phyloP scores from a whole-genome alignment of 23 tunicate species.

The Phallusia fumigata region DNA sequence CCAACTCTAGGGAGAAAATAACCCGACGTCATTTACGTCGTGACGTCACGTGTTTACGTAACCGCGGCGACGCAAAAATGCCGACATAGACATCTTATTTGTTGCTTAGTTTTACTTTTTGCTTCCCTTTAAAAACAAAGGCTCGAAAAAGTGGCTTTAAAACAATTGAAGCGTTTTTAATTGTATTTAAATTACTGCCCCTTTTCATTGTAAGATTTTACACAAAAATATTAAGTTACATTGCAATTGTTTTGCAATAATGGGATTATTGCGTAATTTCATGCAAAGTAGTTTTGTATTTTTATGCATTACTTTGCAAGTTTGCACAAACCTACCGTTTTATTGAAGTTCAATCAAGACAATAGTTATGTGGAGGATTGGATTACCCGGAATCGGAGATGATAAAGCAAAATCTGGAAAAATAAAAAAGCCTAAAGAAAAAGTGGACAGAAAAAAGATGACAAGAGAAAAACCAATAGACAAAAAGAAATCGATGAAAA shows the following conservation, averaged over 20 bases:
- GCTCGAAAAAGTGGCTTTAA: too few species aligned
- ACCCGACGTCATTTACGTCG: not conserved
- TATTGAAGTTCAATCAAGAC: too few species aligned
- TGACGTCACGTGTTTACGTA: constrained; percentile 2
- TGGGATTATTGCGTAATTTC: not conserved
- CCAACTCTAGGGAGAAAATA: not conserved
- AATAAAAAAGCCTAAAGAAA: not conserved
- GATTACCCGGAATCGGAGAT: constrained; percentile 5
- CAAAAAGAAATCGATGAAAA: constrained; percentile 2
- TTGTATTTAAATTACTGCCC: too few species aligned
- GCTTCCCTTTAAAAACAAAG: too few species aligned
- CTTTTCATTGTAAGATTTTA: too few species aligned
- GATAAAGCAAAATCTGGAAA: not conserved
- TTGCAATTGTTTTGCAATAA: not conserved
- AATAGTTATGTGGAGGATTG: constrained; percentile 25
- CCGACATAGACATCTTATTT: not conserved
- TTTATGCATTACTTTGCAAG: not conserved
- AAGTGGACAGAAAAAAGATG: not conserved
- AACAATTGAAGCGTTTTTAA: too few species aligned
- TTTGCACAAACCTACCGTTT: not conserved
- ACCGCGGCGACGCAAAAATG: not conserved
- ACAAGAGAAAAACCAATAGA: not conserved
- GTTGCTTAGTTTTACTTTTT: too few species aligned
- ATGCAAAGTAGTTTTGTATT: not conserved
- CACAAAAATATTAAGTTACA: not conserved